phyloP scores from a whole-genome alignment of 1,140 invertebrate species.

The Neotoxoptera formosana region DNA sequence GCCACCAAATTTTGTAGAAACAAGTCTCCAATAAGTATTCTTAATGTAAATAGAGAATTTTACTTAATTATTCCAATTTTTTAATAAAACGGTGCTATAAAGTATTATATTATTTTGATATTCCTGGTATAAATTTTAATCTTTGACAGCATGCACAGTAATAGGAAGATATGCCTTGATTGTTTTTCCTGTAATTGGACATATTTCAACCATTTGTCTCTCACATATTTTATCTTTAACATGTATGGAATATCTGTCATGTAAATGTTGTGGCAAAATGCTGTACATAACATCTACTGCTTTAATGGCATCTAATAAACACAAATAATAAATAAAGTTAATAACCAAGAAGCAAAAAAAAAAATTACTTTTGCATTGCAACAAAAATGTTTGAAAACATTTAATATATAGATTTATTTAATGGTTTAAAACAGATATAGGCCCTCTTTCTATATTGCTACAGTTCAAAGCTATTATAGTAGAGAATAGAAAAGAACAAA shows the following conservation, averaged over 20 bases:
- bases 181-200: conserved; percentile 2
- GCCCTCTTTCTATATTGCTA: background rate
- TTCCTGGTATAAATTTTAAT: conserved; percentile 6
- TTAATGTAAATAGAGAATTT: background rate
- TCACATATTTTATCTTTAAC: conserved; percentile 34
- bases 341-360: background rate
- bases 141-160: conserved; percentile 37
- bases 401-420: background rate
- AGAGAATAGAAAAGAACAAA: background rate
- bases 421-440: background rate
- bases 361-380: background rate
- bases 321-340: background rate
- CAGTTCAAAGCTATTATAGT: background rate
- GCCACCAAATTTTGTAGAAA: background rate
- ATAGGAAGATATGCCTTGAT: conserved; percentile 11
- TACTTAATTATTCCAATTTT: background rate
- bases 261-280: conserved; percentile 51
- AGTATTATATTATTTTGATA: background rate
- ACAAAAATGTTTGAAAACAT: background rate
- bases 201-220: conserved; percentile 15
- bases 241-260: conserved; percentile 34
- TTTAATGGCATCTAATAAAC: conserved; percentile 34
- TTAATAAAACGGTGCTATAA: no score
- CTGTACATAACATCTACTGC: conserved; percentile 45
- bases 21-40: background rate